phyloP scores from a whole-genome alignment of 2,797 vertebrate species.

The Ctenochaetus hawaiiensis region DNA sequence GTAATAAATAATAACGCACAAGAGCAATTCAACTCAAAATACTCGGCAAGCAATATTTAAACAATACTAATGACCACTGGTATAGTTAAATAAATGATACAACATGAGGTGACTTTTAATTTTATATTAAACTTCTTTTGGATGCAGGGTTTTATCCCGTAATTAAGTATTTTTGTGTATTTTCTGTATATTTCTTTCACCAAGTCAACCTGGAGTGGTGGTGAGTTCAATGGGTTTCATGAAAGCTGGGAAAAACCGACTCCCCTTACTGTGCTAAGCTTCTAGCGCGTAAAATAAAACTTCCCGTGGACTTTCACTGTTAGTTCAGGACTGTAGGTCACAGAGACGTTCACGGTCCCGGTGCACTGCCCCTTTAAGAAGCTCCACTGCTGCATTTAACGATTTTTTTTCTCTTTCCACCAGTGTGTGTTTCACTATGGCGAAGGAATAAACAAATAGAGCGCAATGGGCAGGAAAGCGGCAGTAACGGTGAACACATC shows the following conservation, averaged over 20 bases:
- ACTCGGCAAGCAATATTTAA: too few relatives aligned
- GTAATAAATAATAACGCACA: too few relatives aligned
- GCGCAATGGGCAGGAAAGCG: slow-evolving; percentile 16
- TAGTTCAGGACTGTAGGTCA: neutral
- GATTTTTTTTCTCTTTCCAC: slow-evolving; percentile 6
- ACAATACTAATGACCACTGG: too few relatives aligned
- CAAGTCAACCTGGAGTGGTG: neutral
- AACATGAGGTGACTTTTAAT: too few relatives aligned
- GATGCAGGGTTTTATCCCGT: neutral
- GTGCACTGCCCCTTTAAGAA: slow-evolving; percentile 84
- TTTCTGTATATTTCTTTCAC: too few relatives aligned
- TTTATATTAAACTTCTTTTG: neutral
- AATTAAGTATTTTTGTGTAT: neutral
- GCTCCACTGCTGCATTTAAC: slow-evolving; percentile 45
- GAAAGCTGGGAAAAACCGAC: neutral
- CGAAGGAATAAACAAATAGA: slow-evolving; percentile 75
- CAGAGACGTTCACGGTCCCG: neutral
- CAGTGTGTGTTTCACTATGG: slow-evolving; percentile 77
- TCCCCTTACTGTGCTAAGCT: too few relatives aligned
- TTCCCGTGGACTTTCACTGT: neutral
- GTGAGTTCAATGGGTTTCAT: slow-evolving; percentile 14
- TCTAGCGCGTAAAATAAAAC: neutral
- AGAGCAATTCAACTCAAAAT: too few relatives aligned
- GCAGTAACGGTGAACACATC: slow-evolving; percentile 42
- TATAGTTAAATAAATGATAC: too few relatives aligned